Conservation (phyloP, 2,888 invertebrate genomes). For the Galerucella nymphaeae region DNA sequence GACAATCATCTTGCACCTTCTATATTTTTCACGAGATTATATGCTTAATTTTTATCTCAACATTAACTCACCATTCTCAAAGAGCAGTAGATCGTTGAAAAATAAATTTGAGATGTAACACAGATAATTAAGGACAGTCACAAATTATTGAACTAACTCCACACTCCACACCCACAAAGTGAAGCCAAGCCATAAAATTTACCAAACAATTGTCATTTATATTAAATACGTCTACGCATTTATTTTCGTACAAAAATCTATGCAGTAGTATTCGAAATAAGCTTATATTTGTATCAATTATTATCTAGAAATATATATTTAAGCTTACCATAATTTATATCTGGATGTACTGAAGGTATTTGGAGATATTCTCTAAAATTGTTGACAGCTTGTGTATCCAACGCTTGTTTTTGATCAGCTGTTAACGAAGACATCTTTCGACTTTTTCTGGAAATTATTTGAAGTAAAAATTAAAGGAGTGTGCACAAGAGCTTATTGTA, state of each 20-base stretch:
- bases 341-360: conserved; percentile 89
- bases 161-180: conserved; percentile 55
- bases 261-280: not conserved
- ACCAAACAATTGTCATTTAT: conserved; percentile 41
- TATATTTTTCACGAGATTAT: not conserved
- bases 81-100: not conserved
- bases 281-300: not conserved
- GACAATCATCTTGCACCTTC: not conserved
- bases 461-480: conserved; percentile 18
- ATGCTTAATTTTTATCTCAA: not conserved
- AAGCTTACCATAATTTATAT: conserved; percentile 84
- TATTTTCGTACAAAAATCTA: not conserved
- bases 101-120: not conserved
- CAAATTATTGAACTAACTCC: conserved; percentile 46
- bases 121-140: not conserved
- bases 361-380: conserved; percentile 87
- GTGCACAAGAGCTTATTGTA: conserved; percentile 1
- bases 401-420: conserved; percentile 59
- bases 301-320: conserved; percentile 6
- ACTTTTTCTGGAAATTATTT: conserved; percentile 42
- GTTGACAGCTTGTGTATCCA: conserved; percentile 63
- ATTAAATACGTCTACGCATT: conserved; percentile 5
- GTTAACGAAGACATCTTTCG: conserved; percentile 60
- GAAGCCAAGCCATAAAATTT: conserved; percentile 53
- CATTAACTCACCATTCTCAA: not conserved